Evolutionary conservation across 92 coral and sea anemone genomes (phyloP).

Genomic region (Siderastrea siderea): DNA sequence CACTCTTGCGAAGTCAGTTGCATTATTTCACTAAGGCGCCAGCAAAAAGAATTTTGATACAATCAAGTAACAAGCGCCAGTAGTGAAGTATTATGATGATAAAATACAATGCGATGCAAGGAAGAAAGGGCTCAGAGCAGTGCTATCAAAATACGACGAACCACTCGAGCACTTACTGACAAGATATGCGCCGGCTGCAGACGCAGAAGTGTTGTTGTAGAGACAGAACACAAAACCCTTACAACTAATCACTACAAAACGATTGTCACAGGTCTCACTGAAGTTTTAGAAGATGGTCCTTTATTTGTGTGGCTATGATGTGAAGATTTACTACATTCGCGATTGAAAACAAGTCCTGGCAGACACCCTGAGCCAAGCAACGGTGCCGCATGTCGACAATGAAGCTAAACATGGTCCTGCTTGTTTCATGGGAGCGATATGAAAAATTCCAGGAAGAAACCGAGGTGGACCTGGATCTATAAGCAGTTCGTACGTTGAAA

Average conservation of each 20-base stretch:
- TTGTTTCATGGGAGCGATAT: slow-evolving; percentile 7
- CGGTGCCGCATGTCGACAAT: neutral
- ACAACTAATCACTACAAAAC: slow-evolving; percentile 24
- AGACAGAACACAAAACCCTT: slow-evolving; percentile 53
- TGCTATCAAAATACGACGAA: slow-evolving; percentile 22
- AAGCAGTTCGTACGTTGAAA: slow-evolving; percentile 9
- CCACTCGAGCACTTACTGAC: slow-evolving; percentile 19
- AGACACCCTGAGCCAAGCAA: slow-evolving; percentile 29
- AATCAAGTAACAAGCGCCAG: slow-evolving; percentile 22
- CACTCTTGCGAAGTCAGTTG: neutral
- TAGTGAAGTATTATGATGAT: slow-evolving; percentile 10
- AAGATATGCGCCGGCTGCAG: slow-evolving; percentile 15
- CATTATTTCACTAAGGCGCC: slow-evolving; percentile 8
- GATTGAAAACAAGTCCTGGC: slow-evolving; percentile 28
- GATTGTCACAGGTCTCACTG: slow-evolving; percentile 34
- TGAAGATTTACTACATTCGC: slow-evolving; percentile 30
- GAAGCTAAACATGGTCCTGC: neutral
- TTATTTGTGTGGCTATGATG: neutral
- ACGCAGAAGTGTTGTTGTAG: neutral
- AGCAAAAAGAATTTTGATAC: slow-evolving; percentile 16
- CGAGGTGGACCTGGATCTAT: slow-evolving; percentile 1
- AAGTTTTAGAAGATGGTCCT: slow-evolving; percentile 46
- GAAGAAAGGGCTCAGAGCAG: slow-evolving; percentile 33
- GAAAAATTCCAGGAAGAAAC: slow-evolving; percentile 25
- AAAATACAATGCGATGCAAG: slow-evolving; percentile 36